These are phyloP conservation scores for Amphiprion clarkii DNA, from an alignment of 2,797 vertebrate genomes.

Conservation along the genomic window DNA sequence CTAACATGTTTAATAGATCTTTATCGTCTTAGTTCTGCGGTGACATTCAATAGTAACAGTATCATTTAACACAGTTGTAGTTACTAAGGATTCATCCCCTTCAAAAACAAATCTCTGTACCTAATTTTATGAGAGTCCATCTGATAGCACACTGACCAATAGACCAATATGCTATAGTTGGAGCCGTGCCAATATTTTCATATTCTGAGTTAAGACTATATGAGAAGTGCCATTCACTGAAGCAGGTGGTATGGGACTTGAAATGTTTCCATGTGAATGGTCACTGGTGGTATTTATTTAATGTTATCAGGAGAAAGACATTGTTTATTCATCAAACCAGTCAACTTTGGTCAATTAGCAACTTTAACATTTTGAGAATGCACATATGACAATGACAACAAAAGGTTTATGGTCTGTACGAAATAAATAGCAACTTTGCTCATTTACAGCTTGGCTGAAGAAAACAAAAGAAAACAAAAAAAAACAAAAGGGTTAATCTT, in stretches of 20 bases:
- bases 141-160: neutral
- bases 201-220: neutral
- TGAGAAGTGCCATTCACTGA: neutral
- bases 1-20: neutral
- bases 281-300: slow-evolving; percentile 83
- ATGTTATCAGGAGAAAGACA: slow-evolving; percentile 85
- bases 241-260: slow-evolving; percentile 23
- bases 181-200: neutral
- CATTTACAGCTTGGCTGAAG: slow-evolving; percentile 87
- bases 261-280: slow-evolving; percentile 56
- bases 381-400: slow-evolving; percentile 85
- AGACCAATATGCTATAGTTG: neutral
- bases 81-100: no score
- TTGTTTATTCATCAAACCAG: slow-evolving; percentile 90
- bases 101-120: neutral
- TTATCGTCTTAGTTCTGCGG: neutral
- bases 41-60: neutral
- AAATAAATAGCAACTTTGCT: slow-evolving; percentile 90
- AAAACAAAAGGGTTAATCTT: slow-evolving; percentile 82
- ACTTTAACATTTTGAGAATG: slow-evolving; percentile 87
- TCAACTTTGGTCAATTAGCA: slow-evolving; percentile 92
- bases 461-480: no score
- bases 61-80: slow-evolving; percentile 1
- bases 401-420: slow-evolving; percentile 83
- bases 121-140: neutral